Evolutionary conservation across 1,140 invertebrate species (phyloP).

Genomic region (Drosophila novamexicana): DNA sequence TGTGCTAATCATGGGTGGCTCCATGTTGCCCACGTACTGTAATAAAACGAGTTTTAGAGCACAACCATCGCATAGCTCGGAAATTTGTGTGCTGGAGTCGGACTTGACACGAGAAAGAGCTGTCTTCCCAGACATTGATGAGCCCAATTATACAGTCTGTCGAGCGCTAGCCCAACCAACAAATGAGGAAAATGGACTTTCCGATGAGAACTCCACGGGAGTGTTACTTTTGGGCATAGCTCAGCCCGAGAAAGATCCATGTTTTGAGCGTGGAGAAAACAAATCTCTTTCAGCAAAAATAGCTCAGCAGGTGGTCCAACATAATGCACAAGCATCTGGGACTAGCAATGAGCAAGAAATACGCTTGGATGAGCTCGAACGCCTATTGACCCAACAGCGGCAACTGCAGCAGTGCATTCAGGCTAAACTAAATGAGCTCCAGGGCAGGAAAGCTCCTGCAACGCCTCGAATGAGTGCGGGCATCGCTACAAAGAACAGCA

Average conservation of each 20-base stretch:
- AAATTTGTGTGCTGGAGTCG: conserved; percentile 55
- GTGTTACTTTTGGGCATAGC: conserved; percentile 23
- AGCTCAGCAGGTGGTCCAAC: too few species aligned
- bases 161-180: conserved; percentile 11
- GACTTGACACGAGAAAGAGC: conserved; percentile 43
- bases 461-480: neutral
- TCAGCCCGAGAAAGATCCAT: neutral
- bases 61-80: neutral
- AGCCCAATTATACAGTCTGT: conserved; percentile 46
- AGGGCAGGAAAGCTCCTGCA: neutral
- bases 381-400: conserved; percentile 45
- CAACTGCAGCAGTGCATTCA: conserved; percentile 53
- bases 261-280: too few species aligned
- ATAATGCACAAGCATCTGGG: neutral
- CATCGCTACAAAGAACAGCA: neutral
- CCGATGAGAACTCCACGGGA: conserved; percentile 22
- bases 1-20: conserved; percentile 54
- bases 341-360: conserved; percentile 22
- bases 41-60: neutral
- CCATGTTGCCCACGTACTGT: conserved; percentile 13
- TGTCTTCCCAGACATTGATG: conserved; percentile 40
- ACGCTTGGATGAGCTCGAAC: conserved; percentile 46
- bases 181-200: neutral
- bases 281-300: neutral
- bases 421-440: conserved; percentile 48